phyloP scores from a whole-genome alignment of 2,113 vertebrate genomes.

The Raja brachyura region DNA sequence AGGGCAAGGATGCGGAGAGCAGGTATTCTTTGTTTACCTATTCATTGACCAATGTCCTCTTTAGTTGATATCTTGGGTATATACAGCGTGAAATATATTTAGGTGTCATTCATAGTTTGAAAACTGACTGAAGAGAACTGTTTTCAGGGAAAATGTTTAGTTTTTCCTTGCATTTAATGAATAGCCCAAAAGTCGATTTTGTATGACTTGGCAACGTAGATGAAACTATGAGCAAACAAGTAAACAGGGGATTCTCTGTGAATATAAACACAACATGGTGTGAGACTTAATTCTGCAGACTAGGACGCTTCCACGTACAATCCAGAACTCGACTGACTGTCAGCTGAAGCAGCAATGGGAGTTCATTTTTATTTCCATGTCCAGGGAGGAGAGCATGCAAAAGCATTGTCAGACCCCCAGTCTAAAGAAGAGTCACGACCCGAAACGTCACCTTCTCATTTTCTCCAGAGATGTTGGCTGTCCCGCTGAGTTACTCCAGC shows the following conservation, averaged over 20 bases:
- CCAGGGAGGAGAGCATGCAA: neutral
- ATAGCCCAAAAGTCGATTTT: neutral
- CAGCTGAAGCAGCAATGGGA: neutral
- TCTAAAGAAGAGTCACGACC: too few species aligned
- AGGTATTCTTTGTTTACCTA: neutral
- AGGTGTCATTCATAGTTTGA: neutral
- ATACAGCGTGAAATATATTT: neutral
- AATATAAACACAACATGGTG: neutral
- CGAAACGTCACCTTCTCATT: too few species aligned
- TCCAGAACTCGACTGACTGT: neutral
- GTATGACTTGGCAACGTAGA: neutral
- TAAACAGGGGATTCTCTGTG: neutral
- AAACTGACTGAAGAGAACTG: neutral
- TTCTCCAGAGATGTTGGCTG: too few species aligned
- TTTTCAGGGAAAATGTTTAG: neutral
- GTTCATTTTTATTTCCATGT: neutral
- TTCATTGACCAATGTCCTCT: neutral
- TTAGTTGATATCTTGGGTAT: neutral
- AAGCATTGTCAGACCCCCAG: too few species aligned
- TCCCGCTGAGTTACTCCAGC: too few species aligned
- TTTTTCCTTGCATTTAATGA: neutral
- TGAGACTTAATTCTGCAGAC: neutral
- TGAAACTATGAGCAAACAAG: constrained; percentile 6
- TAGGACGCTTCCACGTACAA: neutral
- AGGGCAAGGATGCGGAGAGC: neutral